Base-by-base conservation (phyloP, 1,140 invertebrate genomes). In the Drosophila lini region DNA sequence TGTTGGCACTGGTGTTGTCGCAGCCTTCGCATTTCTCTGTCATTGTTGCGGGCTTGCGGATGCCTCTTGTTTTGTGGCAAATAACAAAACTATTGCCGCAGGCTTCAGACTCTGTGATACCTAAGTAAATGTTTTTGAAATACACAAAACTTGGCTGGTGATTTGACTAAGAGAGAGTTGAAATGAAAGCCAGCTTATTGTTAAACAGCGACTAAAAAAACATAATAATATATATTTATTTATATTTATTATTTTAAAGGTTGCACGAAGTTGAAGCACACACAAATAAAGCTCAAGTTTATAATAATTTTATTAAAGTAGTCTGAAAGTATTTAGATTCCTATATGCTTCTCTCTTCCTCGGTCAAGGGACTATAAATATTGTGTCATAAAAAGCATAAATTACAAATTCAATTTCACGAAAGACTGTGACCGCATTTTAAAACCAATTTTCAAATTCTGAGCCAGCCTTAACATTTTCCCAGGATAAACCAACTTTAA, bases 371-470 rank as follows among this genome's bases (percentile, higher is more conserved):
- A 25, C 34, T 25, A 55, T 60, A 73, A 70, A 83, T 38, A 65
- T 74, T 65, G 31, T 44, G 44, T 58, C 41, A 70, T 57, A 64
- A 74, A 78, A 67, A 64, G 58, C 64, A 86, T 70, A 71, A 85
- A 81, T 81, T 71, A 70, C 62, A 86, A 81, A 81, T 86, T 81
- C 57, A 84, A 78, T 84, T 75, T 63, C 63, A 41, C 64, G 64
- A 80, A 71, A 68, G 61, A 58, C 42, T 44, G 32, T 76, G 68
- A 45, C 56, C 57, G 48, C 67, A 69, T 65, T 65, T 67, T 61
- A 41, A 19, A 38, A 22, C 11, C 13, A 74, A 82, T 78, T 74
- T 59, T 16, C 25, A 42, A 36, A 38, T 16, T 40, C 5, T 40
- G 22, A 34, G 13, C 40, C 67, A 36, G 10, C 22, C n/a, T 25